phyloP scores from a whole-genome alignment of 2,888 invertebrate species.

The Actias luna region DNA sequence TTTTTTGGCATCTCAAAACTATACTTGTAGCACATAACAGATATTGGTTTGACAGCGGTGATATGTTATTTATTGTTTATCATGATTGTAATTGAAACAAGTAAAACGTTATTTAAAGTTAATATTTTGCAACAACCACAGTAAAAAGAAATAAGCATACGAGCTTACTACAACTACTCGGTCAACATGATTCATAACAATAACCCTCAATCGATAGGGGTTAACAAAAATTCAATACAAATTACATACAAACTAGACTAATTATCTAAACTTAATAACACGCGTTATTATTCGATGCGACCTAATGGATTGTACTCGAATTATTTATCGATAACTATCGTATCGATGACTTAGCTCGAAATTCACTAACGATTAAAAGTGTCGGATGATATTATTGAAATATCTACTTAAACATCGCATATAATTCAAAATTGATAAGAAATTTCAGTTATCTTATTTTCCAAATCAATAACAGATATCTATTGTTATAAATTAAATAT shows the following conservation, averaged over 20 bases:
- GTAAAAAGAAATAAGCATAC: background rate
- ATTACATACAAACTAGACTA: background rate
- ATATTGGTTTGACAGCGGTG: too few relatives aligned
- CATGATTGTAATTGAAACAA: too few relatives aligned
- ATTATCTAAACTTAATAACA: slow-evolving; percentile 19
- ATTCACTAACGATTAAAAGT: background rate
- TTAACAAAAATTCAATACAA: background rate
- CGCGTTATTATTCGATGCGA: slow-evolving; percentile 30
- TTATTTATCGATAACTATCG: slow-evolving; percentile 8
- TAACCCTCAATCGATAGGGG: background rate
- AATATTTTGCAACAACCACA: background rate
- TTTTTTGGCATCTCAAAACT: too few relatives aligned
- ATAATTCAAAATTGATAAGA: too few relatives aligned
- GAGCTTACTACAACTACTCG: background rate
- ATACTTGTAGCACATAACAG: too few relatives aligned
- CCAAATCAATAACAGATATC: too few relatives aligned
- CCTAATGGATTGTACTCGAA: slow-evolving; percentile 27
- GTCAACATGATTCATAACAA: background rate
- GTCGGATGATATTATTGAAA: background rate
- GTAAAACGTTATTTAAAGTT: too few relatives aligned
- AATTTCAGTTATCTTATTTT: too few relatives aligned
- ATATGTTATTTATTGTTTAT: too few relatives aligned
- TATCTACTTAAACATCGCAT: background rate
- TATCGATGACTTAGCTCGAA: background rate
- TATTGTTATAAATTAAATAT: background rate